A percentile compares a stretch with the other conserved stretches of the same genome.
These are phyloP conservation scores for Perodicticus potto DNA, from an alignment of 2,797 vertebrate genomes.

Conservation along the genomic window DNA sequence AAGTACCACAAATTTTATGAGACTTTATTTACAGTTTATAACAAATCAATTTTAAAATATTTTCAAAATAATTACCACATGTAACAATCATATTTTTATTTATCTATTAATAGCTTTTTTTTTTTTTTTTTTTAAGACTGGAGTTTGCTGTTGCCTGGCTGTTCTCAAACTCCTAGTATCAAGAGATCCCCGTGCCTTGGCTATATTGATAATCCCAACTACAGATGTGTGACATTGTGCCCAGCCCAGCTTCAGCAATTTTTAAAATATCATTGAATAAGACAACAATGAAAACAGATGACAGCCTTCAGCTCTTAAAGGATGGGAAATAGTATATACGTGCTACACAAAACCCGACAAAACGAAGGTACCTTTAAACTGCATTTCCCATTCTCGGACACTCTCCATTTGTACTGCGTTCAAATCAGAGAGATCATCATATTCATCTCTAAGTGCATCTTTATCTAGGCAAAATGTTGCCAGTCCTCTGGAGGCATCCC, in stretches of 20 bases:
- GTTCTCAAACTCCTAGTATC: background rate
- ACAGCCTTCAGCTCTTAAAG: background rate
- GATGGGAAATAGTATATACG: background rate
- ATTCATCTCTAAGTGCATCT: constrained; percentile 96
- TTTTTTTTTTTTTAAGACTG: background rate
- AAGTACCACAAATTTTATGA: background rate
- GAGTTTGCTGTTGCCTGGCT: background rate
- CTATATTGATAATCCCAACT: background rate
- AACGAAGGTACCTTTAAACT: constrained; percentile 95
- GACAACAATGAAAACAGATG: background rate
- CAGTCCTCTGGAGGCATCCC: constrained; percentile 97
- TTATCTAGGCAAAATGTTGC: constrained; percentile 99
- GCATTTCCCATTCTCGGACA: constrained; percentile 99
- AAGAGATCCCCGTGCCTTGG: background rate
- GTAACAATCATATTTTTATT: constrained; percentile 6
- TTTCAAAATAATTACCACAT: constrained; percentile 25
- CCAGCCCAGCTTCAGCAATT: background rate
- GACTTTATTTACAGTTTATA: background rate
- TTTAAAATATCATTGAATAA: constrained; percentile 31
- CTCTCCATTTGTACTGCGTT: constrained; percentile 99
- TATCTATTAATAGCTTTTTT: background rate
- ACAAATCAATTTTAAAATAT: constrained; percentile 48
- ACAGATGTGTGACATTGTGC: background rate
- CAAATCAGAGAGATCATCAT: constrained; percentile 98
- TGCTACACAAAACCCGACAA: background rate